These are phyloP conservation scores for Athalia cordata DNA, from an alignment of 2,888 invertebrate species.

Conservation along the genomic window DNA sequence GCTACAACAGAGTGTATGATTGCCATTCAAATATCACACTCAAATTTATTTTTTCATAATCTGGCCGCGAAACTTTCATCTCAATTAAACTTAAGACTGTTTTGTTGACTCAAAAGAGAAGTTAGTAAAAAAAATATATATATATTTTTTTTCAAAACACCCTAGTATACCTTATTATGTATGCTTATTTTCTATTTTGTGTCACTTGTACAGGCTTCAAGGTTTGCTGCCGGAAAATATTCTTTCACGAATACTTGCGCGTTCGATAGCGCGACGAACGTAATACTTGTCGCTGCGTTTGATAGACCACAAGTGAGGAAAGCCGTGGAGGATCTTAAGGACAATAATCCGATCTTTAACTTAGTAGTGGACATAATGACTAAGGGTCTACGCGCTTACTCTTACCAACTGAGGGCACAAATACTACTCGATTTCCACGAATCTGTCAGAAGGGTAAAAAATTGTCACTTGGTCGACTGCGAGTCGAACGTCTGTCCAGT, in stretches of 20 bases:
- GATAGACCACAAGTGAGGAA: conserved; percentile 3
- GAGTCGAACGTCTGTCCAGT: background rate
- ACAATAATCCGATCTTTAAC: background rate
- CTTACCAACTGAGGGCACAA: background rate
- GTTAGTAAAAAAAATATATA: too few species aligned
- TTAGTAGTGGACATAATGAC: background rate
- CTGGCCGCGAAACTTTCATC: too few species aligned
- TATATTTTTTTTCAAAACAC: too few species aligned
- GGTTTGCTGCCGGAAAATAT: background rate
- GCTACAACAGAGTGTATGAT: too few species aligned
- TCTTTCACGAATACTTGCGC: conserved; percentile 9
- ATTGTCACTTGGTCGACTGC: background rate
- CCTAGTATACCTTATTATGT: background rate
- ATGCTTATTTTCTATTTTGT: background rate
- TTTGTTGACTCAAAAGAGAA: too few species aligned
- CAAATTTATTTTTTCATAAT: too few species aligned
- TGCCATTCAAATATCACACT: too few species aligned
- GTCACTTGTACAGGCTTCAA: conserved; percentile 25
- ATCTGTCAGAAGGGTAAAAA: background rate
- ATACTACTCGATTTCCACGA: background rate
- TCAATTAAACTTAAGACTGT: too few species aligned
- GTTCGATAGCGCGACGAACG: background rate
- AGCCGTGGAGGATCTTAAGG: background rate
- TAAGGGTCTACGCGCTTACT: background rate
- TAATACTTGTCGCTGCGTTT: conserved; percentile 8